Evolutionary conservation across 2,888 invertebrate species (phyloP), one percentile per base, ranked within the genome.

Genomic region (Diplazon laetatorius): DNA sequence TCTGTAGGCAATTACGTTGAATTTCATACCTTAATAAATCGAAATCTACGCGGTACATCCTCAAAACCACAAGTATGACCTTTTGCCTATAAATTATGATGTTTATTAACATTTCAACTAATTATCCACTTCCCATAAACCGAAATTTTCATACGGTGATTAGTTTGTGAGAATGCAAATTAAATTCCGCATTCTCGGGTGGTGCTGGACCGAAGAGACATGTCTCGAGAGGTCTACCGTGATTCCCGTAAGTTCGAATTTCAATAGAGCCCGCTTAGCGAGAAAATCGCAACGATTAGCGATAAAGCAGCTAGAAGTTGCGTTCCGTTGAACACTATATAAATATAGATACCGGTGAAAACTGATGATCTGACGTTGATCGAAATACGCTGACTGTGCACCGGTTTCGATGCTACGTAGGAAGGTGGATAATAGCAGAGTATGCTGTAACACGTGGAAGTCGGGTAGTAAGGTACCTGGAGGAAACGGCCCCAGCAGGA

Each of bases 181-280:
- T 87, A 57, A 63, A 39, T 65, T 39, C 2, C 20, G 18, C 46
- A 22, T 44, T 5, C 48, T 42, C 48, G 39, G 14, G 16, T 39
- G 25, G 14, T n/a, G 37, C 37, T 20, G 59, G 60, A 39, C 59
- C 60, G 18, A 22, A 8, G 37, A 12, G 1, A 12, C 18, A 9
- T 46, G 25, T 78, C 80, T 78, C 71, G 69, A 76, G 69, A 76
- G 83, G 85, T 85, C 89, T 86, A 89, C 87, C 86, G 80, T 76
- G 83, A 84, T 80, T 83, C 82, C 80, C 84, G 86, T 89, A 88
- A 89, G 88, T 89, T 82, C 85, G 84, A 87, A 87, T 88, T 89
- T 87, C 82, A 83, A 83, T 25, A 18, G 84, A 84, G 85, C 84
- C 82, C 83, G 80, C 25, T 3, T 81, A 57, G 84, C 82, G 83